Evolutionary conservation across 2,888 invertebrate genomes (phyloP), one percentile per base, ranked within the genome.

Genomic region (Cryptus armator): DNA sequence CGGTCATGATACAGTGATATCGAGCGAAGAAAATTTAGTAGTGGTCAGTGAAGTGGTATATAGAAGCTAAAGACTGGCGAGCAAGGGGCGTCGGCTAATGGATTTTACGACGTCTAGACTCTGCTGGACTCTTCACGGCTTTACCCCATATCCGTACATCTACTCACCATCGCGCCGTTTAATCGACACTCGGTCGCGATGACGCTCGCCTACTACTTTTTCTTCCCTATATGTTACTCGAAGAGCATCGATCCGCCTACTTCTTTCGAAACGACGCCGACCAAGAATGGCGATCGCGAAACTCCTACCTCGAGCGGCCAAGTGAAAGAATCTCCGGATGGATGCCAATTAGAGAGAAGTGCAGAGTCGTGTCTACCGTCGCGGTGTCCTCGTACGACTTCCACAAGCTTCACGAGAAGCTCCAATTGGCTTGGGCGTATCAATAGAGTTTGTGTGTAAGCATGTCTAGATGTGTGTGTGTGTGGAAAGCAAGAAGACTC

Each of bases 271-370:
- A 32, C 43, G 80, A 64, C 75, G 19, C 67, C 72, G 84, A 70
- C 77, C 62, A 74, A 78, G 83, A 76, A 51, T 51, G 70, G 71
- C 19, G 56, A 79, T 82, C 70, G 12, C 71, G 59, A 76, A 72
- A 53, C 44, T 46, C 19, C 44, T 51, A 48, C 44, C 66, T 78
- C 85, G 80, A 80, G 82, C 84, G 74, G 56, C 81, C 80, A 81
- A 83, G 81, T 78, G 81, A 87, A 85, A 84, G 85, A 83, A 83
- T 81, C 82, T 74, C 79, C 75, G 83, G 83, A 85, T 88, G 87
- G 88, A 89, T 90, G 88, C 86, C 90, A 87, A 91, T 90, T 89
- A 89, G 90, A 91, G 90, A 76, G 88, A 88, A 90, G 89, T 89
- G 89, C 88, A 88, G 84, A 90, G 83, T 86, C 90, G 83, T 89